phyloP scores from a whole-genome alignment of 1,140 invertebrate species.

The Drosophila elegans region DNA sequence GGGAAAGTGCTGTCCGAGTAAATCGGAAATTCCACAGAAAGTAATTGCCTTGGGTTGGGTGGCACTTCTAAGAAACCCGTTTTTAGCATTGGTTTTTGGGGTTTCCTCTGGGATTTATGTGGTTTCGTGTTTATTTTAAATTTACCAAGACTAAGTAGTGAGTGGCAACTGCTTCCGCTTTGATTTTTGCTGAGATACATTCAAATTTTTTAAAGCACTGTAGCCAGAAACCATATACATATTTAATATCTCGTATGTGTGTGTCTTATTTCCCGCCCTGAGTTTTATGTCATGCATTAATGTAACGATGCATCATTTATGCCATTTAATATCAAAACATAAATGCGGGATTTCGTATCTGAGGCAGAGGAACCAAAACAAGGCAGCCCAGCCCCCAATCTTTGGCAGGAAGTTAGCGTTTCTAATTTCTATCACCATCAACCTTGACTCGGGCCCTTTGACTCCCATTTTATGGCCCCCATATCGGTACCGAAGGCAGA shows the following conservation, averaged over 20 bases:
- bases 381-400: background rate
- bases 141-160: conserved; percentile 9
- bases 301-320: conserved; percentile 82
- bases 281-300: conserved; percentile 75
- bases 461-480: conserved; percentile 24
- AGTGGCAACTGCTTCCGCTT: conserved; percentile 30
- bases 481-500: conserved; percentile 22
- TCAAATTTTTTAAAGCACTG: conserved; percentile 28
- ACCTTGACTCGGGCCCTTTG: conserved; percentile 28
- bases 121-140: conserved; percentile 13
- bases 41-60: conserved; percentile 12
- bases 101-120: background rate
- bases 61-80: background rate
- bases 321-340: conserved; percentile 79
- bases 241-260: conserved; percentile 56
- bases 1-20: conserved; percentile 9
- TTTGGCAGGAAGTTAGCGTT: conserved; percentile 39
- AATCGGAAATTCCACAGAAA: conserved; percentile 26
- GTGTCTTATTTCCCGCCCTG: conserved; percentile 22
- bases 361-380: conserved; percentile 6
- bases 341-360: conserved; percentile 68
- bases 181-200: conserved; percentile 2
- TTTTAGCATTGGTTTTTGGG: background rate
- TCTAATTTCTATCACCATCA: conserved; percentile 49
- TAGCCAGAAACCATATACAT: conserved; percentile 44